Evolutionary conservation across 1,140 invertebrate species (phyloP), one percentile per base, ranked within the genome.

Genomic region (Philaenus spumarius): DNA sequence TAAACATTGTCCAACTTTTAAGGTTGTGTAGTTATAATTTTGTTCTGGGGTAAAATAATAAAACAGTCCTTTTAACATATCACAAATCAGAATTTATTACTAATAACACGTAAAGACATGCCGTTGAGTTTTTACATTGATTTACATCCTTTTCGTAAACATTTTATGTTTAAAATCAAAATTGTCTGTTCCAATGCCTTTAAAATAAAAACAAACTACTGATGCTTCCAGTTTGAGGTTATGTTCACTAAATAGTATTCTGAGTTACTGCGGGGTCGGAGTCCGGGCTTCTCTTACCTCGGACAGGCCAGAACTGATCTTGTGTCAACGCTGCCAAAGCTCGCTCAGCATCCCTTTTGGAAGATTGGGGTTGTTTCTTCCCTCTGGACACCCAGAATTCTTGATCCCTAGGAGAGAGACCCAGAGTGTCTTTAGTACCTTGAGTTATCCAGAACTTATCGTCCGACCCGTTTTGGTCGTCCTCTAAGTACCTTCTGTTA

Each of bases 361-460:
- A 15, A 12, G 22, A 30, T 6, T 34, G 20, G 2, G 48, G 48
- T 20, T 35, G 42, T 22, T 58, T 58, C 46, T 58, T 58, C 30
- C 56, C 56, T 12, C 56, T 12, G 1, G 56, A 48, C 46, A 47
- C 56, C 56, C 56, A 58, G 46, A 58, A 58, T 23, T 58, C 56
- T n/a, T 48, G 43, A 2, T 58, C 56, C 6, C 34, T 45, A 5
- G 56, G 47, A 2, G 42, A 19, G 2, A 47, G 43, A 12, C 56
- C 56, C 17, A 50, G 22, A n/a, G 47, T 50, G 19, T 48, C 56
- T n/a, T 23, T 30, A n/a, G 45, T 17, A n/a, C 46, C 56, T 14
- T 46, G 48, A 2, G 48, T 15, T 24, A 51, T 51, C 55, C 55
- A 57, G 14, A 57, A 46, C 30, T 42, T n/a, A 22, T 55, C 54